A percentile compares a stretch with the other conserved stretches of the same genome.
Evolutionary conservation across 2,888 invertebrate genomes (phyloP).

Genomic region (Tinea semifulvella): DNA sequence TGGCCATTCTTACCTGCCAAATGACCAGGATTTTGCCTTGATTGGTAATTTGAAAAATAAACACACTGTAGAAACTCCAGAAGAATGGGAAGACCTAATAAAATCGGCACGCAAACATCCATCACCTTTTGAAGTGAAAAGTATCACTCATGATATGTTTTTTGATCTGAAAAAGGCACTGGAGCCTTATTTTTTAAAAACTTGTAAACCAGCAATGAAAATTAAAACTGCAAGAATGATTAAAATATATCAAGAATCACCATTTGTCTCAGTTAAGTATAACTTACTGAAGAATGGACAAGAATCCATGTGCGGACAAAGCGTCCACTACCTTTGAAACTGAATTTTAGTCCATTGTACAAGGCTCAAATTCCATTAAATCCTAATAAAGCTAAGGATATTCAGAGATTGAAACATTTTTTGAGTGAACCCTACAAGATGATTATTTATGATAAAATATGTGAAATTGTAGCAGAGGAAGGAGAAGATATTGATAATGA

Average conservation of each 20-base stretch:
- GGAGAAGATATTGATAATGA: too few species aligned
- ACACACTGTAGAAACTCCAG: constrained; percentile 14
- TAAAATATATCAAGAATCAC: constrained; percentile 15
- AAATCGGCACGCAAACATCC: background rate
- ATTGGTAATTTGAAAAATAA: constrained; percentile 14
- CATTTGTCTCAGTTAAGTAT: constrained; percentile 14
- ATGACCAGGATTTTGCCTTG: constrained; percentile 17
- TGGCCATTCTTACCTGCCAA: constrained; percentile 16
- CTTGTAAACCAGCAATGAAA: background rate
- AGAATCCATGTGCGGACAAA: too few species aligned
- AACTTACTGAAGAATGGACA: constrained; percentile 7
- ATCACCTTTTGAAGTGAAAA: background rate
- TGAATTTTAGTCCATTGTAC: too few species aligned
- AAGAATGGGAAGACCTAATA: constrained; percentile 4
- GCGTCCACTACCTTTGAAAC: too few species aligned
- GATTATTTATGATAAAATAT: too few species aligned
- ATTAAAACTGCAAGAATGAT: constrained; percentile 9
- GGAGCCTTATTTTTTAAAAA: background rate
- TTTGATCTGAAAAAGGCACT: constrained; percentile 1
- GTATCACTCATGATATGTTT: background rate
- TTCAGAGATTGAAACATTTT: too few species aligned
- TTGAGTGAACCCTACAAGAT: too few species aligned
- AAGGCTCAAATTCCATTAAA: too few species aligned
- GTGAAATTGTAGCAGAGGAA: too few species aligned
- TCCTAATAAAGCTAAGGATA: too few species aligned